Evolutionary conservation across 1,140 invertebrate genomes (phyloP).

Genomic region (Gyrodactylus salaris): DNA sequence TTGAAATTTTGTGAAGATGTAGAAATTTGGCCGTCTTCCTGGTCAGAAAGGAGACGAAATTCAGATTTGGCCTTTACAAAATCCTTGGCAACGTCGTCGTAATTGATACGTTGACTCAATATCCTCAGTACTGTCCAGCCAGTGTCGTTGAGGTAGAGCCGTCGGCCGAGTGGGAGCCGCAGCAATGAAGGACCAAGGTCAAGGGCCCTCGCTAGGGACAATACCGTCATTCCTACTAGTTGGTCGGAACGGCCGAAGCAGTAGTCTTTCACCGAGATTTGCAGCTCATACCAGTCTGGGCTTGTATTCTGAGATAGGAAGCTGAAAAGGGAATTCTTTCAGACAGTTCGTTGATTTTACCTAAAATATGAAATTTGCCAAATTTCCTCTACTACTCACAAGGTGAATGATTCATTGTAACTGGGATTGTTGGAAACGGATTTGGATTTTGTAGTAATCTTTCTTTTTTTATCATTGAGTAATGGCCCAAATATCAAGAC

Average conservation of each 20-base stretch:
- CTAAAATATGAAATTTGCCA: neutral
- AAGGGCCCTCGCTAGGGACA: neutral
- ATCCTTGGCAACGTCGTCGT: slow-evolving; percentile 5
- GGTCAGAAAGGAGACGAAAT: neutral
- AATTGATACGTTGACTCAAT: neutral
- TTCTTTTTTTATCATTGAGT: neutral
- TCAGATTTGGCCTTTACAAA: slow-evolving; percentile 6
- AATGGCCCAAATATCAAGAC: neutral
- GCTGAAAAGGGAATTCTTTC: neutral
- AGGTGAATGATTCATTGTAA: slow-evolving; percentile 6
- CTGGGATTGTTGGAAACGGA: neutral
- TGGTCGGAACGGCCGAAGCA: slow-evolving; percentile 6
- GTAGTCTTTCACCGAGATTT: slow-evolving; percentile 6
- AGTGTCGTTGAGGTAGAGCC: neutral
- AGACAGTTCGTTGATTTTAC: neutral
- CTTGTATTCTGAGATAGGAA: neutral
- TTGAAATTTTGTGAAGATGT: neutral
- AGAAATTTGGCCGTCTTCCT: neutral
- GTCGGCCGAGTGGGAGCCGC: neutral
- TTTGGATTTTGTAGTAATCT: neutral
- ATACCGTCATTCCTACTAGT: slow-evolving; percentile 1
- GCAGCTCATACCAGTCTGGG: slow-evolving; percentile 4
- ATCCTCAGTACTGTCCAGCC: slow-evolving; percentile 6
- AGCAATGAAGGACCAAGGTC: neutral
- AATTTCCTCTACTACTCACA: slow-evolving; percentile 1